A percentile compares a stretch with the other conserved stretches of the same genome.
Evolutionary conservation across 1,140 invertebrate genomes (phyloP).

Genomic region (Leptinotarsa undecemlineata): DNA sequence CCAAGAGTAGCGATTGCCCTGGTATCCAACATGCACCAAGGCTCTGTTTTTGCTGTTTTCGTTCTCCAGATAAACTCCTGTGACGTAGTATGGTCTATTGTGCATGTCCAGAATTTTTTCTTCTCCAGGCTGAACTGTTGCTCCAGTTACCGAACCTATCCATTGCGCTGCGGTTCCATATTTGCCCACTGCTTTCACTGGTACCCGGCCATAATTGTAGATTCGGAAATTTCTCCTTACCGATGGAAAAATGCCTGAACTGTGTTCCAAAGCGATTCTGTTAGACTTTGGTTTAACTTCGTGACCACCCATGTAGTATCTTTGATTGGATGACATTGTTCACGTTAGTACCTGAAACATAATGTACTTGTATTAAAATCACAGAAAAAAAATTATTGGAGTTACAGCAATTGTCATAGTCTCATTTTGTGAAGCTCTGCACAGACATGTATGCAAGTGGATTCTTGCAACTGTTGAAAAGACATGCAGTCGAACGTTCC

Average conservation of each 20-base stretch:
- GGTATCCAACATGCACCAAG: background rate
- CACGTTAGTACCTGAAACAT: too few relatives aligned
- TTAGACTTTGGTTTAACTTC: background rate
- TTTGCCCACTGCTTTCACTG: background rate
- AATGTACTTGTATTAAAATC: too few relatives aligned
- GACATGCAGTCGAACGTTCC: too few relatives aligned
- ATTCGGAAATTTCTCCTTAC: background rate
- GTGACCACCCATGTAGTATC: background rate
- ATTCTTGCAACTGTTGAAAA: too few relatives aligned
- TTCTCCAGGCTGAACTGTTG: background rate
- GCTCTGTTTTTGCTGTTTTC: background rate
- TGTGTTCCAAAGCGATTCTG: background rate
- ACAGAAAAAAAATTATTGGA: too few relatives aligned
- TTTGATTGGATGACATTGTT: background rate
- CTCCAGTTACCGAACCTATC: background rate
- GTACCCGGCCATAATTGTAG: background rate
- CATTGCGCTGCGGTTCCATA: background rate
- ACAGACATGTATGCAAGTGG: too few relatives aligned
- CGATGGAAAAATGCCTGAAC: background rate
- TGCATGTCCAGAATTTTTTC: background rate
- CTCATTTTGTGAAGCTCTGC: too few relatives aligned
- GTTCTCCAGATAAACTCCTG: background rate
- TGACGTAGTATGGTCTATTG: background rate
- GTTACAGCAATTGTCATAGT: too few relatives aligned
- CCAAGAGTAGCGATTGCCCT: background rate